Base-by-base conservation (phyloP, 2,888 invertebrate genomes). In the Galeopsomyia nigrocyanea region DNA sequence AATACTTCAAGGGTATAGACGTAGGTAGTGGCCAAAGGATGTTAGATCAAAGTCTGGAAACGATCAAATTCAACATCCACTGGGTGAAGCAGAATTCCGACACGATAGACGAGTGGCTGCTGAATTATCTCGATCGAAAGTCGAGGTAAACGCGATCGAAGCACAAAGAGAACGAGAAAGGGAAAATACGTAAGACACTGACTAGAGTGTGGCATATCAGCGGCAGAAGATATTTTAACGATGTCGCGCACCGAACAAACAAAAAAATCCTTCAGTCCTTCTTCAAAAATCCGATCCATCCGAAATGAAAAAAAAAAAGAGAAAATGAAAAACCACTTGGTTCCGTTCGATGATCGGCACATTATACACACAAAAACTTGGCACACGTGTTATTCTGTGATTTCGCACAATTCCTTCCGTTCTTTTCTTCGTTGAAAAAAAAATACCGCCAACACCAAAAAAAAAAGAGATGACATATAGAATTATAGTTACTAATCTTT, bases 61-160 rank as follows among this genome's bases (percentile, higher is more conserved):
- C 91, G 1, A 94, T 95, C 26, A 92, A 92, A 14, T 89, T 94
- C 21, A 95, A 96, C 88, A 92, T 94, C 1, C 91, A 93, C 75
- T 96, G 95, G 95, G 92, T 95, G 56, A 84, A 88, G 53, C 84
- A 87, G 47, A 89, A 90, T 78, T 89, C 89, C 51, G 87, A 88
- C 0, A 84, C 86, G 47, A 87, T 91, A 46, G 87, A 88, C 70
- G 80, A 86, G 62, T 91, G 91, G 91, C 86, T 91, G 16, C 80
- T 80, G 62, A 83, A 84, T 60, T 85, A 87, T 76, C 82, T 80
- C 69, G 80, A 79, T 72, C 74, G 78, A 57, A 79, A 78, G 73
- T 72, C 67, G 50, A 75, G 71, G 68, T 71, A 75, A 71, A 71
- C 60, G 53, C 21, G 50, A 72, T 61, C 47, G 57, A 67, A 71